Conservation (phyloP, 92 coral and sea anemone genomes). For the Pocillopora grandis region DNA sequence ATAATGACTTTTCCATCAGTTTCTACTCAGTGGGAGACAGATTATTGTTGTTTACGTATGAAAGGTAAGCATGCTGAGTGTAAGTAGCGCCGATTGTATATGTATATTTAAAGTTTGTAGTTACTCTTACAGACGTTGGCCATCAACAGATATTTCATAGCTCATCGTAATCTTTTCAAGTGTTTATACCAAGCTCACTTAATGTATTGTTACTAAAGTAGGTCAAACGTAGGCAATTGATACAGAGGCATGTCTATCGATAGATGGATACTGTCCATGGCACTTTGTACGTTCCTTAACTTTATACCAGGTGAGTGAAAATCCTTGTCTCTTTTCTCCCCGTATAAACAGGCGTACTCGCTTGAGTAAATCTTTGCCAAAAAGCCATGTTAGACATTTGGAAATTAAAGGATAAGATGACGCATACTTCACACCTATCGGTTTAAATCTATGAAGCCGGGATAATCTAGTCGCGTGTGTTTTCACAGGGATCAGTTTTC, state of each 20-base stretch:
- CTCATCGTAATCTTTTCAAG: not conserved
- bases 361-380: too few relatives aligned
- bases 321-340: not conserved
- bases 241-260: conserved; percentile 6
- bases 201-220: not conserved
- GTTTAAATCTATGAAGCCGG: too few relatives aligned
- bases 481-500: too few relatives aligned
- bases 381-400: too few relatives aligned
- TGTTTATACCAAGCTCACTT: not conserved
- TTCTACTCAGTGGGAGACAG: conserved; percentile 8
- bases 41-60: not conserved
- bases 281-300: conserved; percentile 11
- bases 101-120: not conserved
- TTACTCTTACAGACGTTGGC: not conserved
- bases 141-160: not conserved
- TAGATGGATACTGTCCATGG: not conserved
- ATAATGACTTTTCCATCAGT: not conserved
- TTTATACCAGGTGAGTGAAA: conserved; percentile 16
- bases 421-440: too few relatives aligned
- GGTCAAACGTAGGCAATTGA: not conserved
- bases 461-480: too few relatives aligned
- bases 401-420: too few relatives aligned
- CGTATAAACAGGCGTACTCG: too few relatives aligned
- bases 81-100: not conserved
- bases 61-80: conserved; percentile 1